Evolutionary conservation across 2,888 invertebrate species (phyloP).

Genomic region (Zonitis immaculata): DNA sequence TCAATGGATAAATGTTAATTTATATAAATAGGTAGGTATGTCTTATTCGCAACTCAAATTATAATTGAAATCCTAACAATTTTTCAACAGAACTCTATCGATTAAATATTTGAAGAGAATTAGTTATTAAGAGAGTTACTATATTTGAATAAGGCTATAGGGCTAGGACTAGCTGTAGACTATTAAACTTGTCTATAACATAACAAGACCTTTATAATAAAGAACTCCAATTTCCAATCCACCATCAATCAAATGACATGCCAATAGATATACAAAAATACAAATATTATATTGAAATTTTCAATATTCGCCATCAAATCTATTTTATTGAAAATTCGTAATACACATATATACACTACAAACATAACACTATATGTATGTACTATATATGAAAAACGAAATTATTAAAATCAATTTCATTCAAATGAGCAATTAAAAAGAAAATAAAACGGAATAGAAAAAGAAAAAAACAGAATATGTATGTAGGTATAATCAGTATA

Average conservation of each 20-base stretch:
- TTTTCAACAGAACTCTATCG: no score
- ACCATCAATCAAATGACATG: conserved; percentile 17
- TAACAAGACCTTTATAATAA: conserved; percentile 7
- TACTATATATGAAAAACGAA: background rate
- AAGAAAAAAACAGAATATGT: background rate
- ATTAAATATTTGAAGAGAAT: no score
- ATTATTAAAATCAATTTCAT: background rate
- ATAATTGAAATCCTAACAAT: background rate
- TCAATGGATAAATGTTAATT: conserved; percentile 7
- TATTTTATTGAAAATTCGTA: background rate
- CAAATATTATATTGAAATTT: background rate
- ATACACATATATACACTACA: no score
- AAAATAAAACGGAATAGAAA: background rate
- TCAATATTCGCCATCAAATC: background rate
- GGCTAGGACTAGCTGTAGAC: no score
- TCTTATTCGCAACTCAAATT: background rate
- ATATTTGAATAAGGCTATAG: no score
- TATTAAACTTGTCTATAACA: no score
- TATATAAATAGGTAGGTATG: background rate
- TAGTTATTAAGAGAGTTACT: no score
- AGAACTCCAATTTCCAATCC: conserved; percentile 10
- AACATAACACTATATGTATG: no score
- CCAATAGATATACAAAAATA: conserved; percentile 10
- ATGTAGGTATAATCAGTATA: no score
- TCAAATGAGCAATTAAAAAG: background rate